A percentile compares a stretch with the other conserved stretches of the same genome.
These are phyloP conservation scores for Drosophila nebulosa DNA, from an alignment of 1,140 invertebrate species.

Conservation along the genomic window DNA sequence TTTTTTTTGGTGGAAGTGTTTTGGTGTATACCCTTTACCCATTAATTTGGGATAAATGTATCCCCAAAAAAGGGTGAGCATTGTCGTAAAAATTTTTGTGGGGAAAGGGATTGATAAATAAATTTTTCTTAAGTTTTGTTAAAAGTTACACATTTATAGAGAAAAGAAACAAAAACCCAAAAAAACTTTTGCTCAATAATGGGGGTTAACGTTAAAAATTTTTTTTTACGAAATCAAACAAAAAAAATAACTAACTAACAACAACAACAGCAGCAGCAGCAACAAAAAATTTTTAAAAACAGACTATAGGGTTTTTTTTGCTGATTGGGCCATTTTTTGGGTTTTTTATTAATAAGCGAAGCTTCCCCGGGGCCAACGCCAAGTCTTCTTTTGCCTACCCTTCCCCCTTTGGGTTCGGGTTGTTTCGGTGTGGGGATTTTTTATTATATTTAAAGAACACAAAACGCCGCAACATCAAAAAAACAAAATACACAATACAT, in stretches of 20 bases:
- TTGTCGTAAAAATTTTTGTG: background rate
- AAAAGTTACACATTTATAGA: background rate
- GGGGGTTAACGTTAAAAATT: slow-evolving; percentile 11
- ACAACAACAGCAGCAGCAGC: no score
- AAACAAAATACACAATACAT: background rate
- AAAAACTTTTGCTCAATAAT: background rate
- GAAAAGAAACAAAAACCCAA: background rate
- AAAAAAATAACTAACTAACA: no score
- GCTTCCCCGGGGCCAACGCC: slow-evolving; percentile 42
- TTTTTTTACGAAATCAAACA: slow-evolving; percentile 36
- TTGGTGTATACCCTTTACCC: background rate
- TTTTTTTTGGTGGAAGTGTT: background rate
- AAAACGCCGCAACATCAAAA: no score
- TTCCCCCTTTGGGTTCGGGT: slow-evolving; percentile 37
- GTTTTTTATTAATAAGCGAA: slow-evolving; percentile 42
- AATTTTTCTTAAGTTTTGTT: background rate
- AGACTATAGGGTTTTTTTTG: slow-evolving; percentile 13
- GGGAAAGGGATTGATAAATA: background rate
- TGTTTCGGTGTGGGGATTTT: slow-evolving; percentile 21
- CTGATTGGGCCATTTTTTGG: slow-evolving; percentile 14
- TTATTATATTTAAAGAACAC: slow-evolving; percentile 31
- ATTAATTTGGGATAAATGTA: background rate
- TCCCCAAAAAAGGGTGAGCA: background rate
- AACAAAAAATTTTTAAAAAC: slow-evolving; percentile 33
- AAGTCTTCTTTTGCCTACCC: slow-evolving; percentile 20